Evolutionary conservation across 1,140 invertebrate species (phyloP).

Genomic region (Limonius californicus): DNA sequence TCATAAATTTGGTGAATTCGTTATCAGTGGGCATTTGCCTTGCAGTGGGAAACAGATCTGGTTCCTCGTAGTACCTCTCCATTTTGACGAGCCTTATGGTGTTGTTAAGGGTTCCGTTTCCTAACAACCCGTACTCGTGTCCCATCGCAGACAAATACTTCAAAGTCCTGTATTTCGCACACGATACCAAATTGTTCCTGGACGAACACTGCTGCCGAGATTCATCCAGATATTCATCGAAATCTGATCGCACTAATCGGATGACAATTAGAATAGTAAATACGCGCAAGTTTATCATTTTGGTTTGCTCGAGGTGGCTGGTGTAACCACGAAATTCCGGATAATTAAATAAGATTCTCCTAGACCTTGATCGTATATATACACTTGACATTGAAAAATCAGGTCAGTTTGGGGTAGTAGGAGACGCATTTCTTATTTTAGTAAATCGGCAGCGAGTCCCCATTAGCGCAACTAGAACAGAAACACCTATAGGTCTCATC

Average conservation of each 20-base stretch:
- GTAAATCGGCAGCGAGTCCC: no score
- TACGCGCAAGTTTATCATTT: no score
- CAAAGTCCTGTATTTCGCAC: neutral
- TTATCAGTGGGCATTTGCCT: neutral
- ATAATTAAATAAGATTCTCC: no score
- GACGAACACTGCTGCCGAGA: neutral
- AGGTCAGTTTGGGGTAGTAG: no score
- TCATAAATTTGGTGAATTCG: neutral
- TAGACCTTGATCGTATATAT: no score
- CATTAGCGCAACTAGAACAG: no score
- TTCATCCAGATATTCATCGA: neutral
- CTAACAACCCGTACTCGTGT: neutral
- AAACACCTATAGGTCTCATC: no score
- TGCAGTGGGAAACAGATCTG: neutral
- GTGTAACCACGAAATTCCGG: no score
- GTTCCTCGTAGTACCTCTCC: neutral
- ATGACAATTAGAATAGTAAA: neutral
- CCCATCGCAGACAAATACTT: neutral
- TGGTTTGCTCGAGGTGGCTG: no score
- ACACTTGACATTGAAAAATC: no score
- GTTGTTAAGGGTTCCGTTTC: neutral
- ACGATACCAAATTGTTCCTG: neutral
- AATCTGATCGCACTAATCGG: neutral
- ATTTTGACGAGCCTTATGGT: neutral
- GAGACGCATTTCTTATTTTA: no score